These are phyloP conservation scores for Pyrrhosoma nymphula DNA, from an alignment of 2,888 invertebrate species.

Conservation along the genomic window DNA sequence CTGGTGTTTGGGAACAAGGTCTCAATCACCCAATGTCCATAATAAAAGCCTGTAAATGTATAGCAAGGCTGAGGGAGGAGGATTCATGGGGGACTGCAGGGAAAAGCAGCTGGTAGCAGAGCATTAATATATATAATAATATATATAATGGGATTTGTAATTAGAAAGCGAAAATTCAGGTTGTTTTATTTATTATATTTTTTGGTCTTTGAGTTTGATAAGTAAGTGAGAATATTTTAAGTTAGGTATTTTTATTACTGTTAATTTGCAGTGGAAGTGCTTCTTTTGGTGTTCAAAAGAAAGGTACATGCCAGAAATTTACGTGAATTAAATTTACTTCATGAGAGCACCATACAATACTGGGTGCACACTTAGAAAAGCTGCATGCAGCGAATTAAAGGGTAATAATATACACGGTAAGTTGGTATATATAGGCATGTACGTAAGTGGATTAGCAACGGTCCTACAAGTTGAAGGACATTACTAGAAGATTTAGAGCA, in stretches of 20 bases:
- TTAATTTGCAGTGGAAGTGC: conserved; percentile 67
- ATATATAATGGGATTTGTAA: conserved; percentile 37
- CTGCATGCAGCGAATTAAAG: conserved; percentile 57
- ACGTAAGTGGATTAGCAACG: conserved; percentile 48
- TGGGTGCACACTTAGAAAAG: conserved; percentile 59
- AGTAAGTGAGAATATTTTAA: conserved; percentile 61
- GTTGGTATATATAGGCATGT: conserved; percentile 50
- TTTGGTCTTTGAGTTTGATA: conserved; percentile 49
- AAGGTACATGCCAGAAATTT: conserved; percentile 66
- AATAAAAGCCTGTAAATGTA: conserved; percentile 60
- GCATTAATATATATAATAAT: conserved; percentile 47
- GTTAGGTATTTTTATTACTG: conserved; percentile 55
- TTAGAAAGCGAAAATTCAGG: conserved; percentile 47
- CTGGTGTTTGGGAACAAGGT: conserved; percentile 56
- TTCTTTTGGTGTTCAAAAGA: conserved; percentile 67
- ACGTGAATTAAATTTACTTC: conserved; percentile 54
- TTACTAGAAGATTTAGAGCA: conserved; percentile 65
- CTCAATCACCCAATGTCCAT: conserved; percentile 57
- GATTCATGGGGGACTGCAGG: conserved; percentile 63
- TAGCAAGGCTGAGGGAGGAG: conserved; percentile 64
- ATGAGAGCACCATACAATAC: conserved; percentile 65
- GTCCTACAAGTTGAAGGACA: conserved; percentile 57
- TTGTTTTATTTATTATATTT: conserved; percentile 60
- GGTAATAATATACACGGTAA: conserved; percentile 57
- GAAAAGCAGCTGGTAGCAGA: conserved; percentile 67